Percentiles rank a stretch among this genome's conserved stretches.
Conservation (phyloP, 2,888 invertebrate genomes). For the Caenorhabditis sp. region DNA sequence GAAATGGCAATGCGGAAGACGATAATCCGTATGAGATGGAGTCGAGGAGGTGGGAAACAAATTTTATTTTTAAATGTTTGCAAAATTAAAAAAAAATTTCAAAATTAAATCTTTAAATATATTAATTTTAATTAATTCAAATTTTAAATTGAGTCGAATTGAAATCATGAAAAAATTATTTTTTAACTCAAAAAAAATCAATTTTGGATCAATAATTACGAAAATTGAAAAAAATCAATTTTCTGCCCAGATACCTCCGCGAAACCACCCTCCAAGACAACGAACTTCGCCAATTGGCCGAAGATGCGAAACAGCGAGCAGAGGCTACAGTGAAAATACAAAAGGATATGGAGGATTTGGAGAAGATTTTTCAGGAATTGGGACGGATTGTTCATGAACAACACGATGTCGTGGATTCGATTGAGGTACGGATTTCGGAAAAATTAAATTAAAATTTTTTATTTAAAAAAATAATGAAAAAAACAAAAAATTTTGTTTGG, state of each 20-base stretch:
- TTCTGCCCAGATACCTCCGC: constrained; percentile 43
- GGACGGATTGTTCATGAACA: constrained; percentile 78
- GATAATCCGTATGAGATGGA: constrained; percentile 70
- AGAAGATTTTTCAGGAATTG: constrained; percentile 77
- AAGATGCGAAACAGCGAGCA: constrained; percentile 65
- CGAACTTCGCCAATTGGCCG: constrained; percentile 54
- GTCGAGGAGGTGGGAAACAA: constrained; percentile 39
- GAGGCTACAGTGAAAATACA: constrained; percentile 65
- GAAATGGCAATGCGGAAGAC: constrained; percentile 44
- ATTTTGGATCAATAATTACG: background rate
- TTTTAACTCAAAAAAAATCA: background rate
- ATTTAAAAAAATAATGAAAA: background rate
- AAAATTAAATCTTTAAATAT: too few species aligned
- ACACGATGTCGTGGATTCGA: constrained; percentile 80
- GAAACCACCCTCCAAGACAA: constrained; percentile 47
- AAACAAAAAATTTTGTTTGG: background rate
- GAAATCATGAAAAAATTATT: background rate
- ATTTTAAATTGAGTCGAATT: too few species aligned
- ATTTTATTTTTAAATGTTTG: constrained; percentile 7
- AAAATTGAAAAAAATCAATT: background rate
- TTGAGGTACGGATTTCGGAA: constrained; percentile 58
- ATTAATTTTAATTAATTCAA: too few species aligned
- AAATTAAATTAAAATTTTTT: background rate
- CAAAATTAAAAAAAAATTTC: background rate
- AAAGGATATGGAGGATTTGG: constrained; percentile 78